Conservation (phyloP, 2,113 vertebrate genomes). For the Corvus hawaiiensis region DNA sequence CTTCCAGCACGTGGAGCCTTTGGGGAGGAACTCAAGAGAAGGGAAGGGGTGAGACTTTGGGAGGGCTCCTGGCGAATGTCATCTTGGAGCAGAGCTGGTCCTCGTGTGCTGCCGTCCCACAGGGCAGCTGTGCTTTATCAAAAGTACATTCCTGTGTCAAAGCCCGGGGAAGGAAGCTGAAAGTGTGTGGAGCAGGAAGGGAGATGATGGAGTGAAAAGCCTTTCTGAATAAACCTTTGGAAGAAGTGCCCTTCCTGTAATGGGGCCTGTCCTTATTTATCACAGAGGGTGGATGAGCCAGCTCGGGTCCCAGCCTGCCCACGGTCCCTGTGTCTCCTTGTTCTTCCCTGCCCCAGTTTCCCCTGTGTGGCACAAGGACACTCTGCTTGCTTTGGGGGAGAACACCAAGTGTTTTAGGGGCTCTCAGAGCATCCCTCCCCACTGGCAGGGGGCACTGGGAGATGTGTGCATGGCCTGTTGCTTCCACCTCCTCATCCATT, state of each 20-base stretch:
- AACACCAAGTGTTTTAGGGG: not conserved
- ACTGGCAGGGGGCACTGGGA: no score
- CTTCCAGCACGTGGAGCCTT: not conserved
- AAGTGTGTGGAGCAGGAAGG: not conserved
- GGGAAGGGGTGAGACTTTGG: not conserved
- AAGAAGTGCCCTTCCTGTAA: not conserved
- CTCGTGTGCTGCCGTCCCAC: accelerated
- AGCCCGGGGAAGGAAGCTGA: not conserved
- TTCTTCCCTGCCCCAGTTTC: not conserved
- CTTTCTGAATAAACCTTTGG: not conserved
- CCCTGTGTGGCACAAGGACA: accelerated
- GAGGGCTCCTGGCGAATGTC: not conserved
- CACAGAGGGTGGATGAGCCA: not conserved
- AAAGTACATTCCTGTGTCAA: not conserved
- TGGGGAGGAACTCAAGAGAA: not conserved
- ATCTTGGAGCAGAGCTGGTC: not conserved
- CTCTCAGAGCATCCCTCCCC: not conserved
- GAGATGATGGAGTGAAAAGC: not conserved
- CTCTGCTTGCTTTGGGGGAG: accelerated
- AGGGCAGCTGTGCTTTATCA: not conserved
- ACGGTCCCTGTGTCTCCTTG: accelerated
- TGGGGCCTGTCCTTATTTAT: not conserved
- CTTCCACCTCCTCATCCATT: not conserved
- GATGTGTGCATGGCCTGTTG: accelerated
- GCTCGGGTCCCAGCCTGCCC: not conserved